Evolutionary conservation across 2,113 vertebrate genomes (phyloP).

Genomic region (Cricetomys ansorgei): DNA sequence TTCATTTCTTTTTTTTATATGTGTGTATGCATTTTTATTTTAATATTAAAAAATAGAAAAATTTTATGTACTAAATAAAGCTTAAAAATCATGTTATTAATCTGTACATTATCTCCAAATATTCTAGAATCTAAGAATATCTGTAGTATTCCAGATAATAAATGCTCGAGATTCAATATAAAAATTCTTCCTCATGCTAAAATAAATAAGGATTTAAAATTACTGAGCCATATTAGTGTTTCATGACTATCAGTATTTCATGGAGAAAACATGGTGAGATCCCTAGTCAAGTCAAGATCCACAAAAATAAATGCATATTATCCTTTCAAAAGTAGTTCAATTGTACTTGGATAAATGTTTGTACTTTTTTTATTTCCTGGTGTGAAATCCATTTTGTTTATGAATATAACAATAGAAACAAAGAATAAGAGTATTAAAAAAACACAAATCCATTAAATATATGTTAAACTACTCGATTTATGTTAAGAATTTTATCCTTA

Average conservation of each 20-base stretch:
- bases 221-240: background rate
- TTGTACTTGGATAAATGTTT: background rate
- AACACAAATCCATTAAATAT: constrained; percentile 9
- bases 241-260: background rate
- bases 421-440: constrained; percentile 25
- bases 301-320: constrained; percentile 25
- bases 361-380: background rate
- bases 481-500: background rate
- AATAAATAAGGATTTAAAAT: constrained; percentile 38
- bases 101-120: constrained; percentile 10
- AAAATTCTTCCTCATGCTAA: background rate
- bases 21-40: background rate
- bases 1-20: background rate
- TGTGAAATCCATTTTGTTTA: background rate
- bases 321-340: constrained; percentile 17
- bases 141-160: background rate
- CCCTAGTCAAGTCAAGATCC: background rate
- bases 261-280: constrained; percentile 5
- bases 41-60: constrained; percentile 4
- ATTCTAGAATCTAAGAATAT: constrained; percentile 25
- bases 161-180: background rate
- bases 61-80: background rate
- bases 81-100: background rate
- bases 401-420: background rate
- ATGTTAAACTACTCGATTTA: background rate